Evolutionary conservation across 2,888 invertebrate genomes (phyloP).

Genomic region (Apamea sordens): DNA sequence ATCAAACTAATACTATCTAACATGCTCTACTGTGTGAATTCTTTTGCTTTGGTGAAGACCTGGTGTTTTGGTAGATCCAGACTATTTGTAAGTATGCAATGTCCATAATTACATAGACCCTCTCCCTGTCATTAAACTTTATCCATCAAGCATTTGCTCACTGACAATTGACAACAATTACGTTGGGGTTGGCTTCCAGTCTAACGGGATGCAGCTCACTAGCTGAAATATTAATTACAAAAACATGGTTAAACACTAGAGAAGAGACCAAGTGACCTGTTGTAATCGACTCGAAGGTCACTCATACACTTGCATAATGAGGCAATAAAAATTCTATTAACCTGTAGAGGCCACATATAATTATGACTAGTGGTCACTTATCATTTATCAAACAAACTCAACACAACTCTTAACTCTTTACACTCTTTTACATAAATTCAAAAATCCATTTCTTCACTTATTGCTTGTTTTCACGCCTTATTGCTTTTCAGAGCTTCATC

Average conservation of each 20-base stretch:
- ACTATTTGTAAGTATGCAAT: conserved; percentile 18
- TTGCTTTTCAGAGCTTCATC: conserved; percentile 33
- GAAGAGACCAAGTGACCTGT: background rate
- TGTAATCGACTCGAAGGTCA: background rate
- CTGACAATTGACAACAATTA: no score
- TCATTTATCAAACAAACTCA: no score
- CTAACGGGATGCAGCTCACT: background rate
- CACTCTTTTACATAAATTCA: background rate
- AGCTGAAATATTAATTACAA: no score
- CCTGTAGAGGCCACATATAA: background rate
- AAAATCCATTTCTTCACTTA: conserved; percentile 2
- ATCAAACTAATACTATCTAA: background rate
- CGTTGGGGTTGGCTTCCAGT: background rate
- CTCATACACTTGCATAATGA: background rate
- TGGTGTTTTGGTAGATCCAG: conserved; percentile 12
- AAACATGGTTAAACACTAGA: no score
- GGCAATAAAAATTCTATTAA: background rate
- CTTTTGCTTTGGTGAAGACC: conserved; percentile 25
- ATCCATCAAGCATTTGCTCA: background rate
- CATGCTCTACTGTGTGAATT: background rate
- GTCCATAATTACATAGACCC: background rate
- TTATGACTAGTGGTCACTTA: background rate
- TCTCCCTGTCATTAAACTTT: background rate
- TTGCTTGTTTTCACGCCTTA: conserved; percentile 22
- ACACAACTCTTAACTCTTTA: no score